Base-by-base conservation (phyloP, 2,797 vertebrate species). In the Enteromius radiatus region DNA sequence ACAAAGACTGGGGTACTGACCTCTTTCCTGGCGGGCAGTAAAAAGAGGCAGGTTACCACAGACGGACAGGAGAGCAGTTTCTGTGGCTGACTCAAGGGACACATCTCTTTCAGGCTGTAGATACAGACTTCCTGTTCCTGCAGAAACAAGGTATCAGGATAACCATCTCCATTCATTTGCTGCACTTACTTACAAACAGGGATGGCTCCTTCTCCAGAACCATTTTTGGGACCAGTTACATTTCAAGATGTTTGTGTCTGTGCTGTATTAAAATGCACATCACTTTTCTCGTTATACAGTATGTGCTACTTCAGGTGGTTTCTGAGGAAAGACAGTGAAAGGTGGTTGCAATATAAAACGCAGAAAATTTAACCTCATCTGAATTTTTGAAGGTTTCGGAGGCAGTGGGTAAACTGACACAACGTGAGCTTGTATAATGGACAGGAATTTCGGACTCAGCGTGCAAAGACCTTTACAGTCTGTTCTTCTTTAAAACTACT, bases 71-170 rank as follows among this genome's bases (percentile, higher is more conserved):
- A 96, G 83, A 99, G 84, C n/a, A 92, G 92, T 82, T 90, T 97
- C 85, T 97, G 97, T 0, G 97, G 97, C 5, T 90, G 89, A 82
- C 94, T 97, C 33, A 99, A 91, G 2, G 98, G 98, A 87, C 98
- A 99, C 98, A 99, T 99, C 90, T 97, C 98, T 90, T 98, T 97
- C 87, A 99, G 93, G 23, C 91, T 95, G 83, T 97, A 99, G 89
- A 99, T 95, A 78, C 96, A 96, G 82, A 99, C 95, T 87, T 98
- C 97, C 89, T 99, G 97, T 83, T 99, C 97, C 98, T 99, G 69
- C 0, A 82, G 33, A 76, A 70, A 85, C 67, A 69, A 52, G 28
- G 19, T 82, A 81, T 84, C 64, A 69, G 21, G 63, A 84, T 81
- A 76, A 68, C 36, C 52, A 82, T 81, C 78, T 73, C 14, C 73